Conservation (phyloP, 2,113 vertebrate species). For the Leptobrachium leishanense region DNA sequence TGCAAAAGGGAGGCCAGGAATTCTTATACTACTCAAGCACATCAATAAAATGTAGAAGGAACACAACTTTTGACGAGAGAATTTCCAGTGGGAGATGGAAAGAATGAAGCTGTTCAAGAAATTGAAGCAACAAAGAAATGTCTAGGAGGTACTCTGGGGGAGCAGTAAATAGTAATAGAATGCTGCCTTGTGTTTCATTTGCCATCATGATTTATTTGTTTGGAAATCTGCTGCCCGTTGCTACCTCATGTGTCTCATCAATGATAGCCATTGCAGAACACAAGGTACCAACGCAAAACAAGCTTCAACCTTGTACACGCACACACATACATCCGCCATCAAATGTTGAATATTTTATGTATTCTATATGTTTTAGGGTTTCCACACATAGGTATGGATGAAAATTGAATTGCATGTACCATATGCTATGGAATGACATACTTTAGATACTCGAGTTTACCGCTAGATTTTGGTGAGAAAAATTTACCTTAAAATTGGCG, state of each 20-base stretch:
- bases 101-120: neutral
- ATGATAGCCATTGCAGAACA: no score
- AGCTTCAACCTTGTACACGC: no score
- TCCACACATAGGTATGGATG: no score
- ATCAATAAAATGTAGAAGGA: neutral
- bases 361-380: no score
- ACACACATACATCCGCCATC: no score
- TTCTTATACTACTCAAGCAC: neutral
- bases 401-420: no score
- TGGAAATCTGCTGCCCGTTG: neutral
- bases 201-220: neutral
- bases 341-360: no score
- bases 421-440: no score
- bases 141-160: neutral
- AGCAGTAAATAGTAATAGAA: constrained; percentile 12
- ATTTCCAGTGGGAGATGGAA: neutral
- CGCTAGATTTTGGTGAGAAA: no score
- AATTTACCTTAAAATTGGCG: no score
- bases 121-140: neutral
- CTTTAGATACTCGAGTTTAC: no score
- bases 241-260: neutral
- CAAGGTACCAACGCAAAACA: no score
- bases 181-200: neutral
- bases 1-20: neutral
- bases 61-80: neutral